Conservation (phyloP, 2,113 vertebrate species). For the Ranitomeya variabilis region DNA sequence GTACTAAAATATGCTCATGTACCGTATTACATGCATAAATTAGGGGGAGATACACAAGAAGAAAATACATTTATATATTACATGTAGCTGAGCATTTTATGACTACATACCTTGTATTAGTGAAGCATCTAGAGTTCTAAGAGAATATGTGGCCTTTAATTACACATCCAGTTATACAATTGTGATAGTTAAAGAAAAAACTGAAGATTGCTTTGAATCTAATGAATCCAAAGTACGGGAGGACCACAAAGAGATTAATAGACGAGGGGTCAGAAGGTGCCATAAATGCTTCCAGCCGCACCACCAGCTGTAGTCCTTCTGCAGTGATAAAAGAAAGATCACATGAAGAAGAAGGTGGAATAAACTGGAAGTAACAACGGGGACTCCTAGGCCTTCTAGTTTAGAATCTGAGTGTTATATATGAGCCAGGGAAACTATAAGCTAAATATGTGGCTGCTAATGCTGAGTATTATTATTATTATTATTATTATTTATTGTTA, state of each 20-base stretch:
- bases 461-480: too few relatives aligned
- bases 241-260: constrained; percentile 27
- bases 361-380: not conserved
- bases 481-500: too few relatives aligned
- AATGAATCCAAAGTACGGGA: not conserved
- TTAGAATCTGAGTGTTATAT: not conserved
- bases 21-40: not conserved
- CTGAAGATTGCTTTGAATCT: not conserved
- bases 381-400: not conserved
- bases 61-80: not conserved
- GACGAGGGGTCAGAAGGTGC: constrained; percentile 36
- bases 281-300: constrained; percentile 43
- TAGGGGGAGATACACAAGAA: not conserved
- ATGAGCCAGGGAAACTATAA: not conserved
- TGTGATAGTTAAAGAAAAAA: not conserved
- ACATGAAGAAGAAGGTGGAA: constrained; percentile 9
- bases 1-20: not conserved
- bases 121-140: not conserved
- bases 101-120: not conserved
- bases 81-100: not conserved
- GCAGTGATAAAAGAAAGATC: constrained; percentile 25
- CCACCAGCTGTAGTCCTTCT: constrained; percentile 26
- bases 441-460: not conserved
- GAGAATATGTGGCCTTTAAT: not conserved
- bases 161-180: not conserved